Evolutionary conservation across 2,888 invertebrate genomes (phyloP).

Genomic region (Nematopogon swammerdamellus): DNA sequence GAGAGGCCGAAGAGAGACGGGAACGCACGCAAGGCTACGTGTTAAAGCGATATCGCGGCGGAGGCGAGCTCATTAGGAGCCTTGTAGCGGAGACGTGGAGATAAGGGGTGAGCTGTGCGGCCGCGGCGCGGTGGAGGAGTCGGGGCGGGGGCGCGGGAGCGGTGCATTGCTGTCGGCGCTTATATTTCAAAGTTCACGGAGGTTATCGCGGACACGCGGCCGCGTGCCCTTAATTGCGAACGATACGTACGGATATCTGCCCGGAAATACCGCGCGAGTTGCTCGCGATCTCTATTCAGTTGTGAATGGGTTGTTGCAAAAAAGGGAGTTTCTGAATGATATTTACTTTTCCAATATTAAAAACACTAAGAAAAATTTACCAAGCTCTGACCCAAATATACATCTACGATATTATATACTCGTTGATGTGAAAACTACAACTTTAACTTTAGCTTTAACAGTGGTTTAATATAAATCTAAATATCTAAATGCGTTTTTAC

Average conservation of each 20-base stretch:
- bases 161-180: neutral
- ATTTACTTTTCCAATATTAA: too few relatives aligned
- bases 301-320: too few relatives aligned
- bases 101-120: neutral
- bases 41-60: neutral
- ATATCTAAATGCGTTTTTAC: too few relatives aligned
- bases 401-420: too few relatives aligned
- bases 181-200: slow-evolving; percentile 1
- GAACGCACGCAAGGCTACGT: neutral
- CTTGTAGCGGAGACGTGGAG: neutral
- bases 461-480: too few relatives aligned
- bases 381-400: too few relatives aligned
- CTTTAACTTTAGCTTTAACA: too few relatives aligned
- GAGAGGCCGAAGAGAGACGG: neutral
- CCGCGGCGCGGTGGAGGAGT: neutral
- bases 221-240: neutral
- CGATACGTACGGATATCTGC: neutral
- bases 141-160: neutral
- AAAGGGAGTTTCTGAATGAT: too few relatives aligned
- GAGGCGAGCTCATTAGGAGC: neutral
- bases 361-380: too few relatives aligned
- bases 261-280: too few relatives aligned
- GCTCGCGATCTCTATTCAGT: too few relatives aligned
- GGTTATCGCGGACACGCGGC: neutral
- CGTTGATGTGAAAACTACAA: too few relatives aligned